Percentiles rank a stretch among this genome's conserved stretches.
Evolutionary conservation across 2,888 invertebrate species (phyloP).

Genomic region (Phytoseiulus persimilis): DNA sequence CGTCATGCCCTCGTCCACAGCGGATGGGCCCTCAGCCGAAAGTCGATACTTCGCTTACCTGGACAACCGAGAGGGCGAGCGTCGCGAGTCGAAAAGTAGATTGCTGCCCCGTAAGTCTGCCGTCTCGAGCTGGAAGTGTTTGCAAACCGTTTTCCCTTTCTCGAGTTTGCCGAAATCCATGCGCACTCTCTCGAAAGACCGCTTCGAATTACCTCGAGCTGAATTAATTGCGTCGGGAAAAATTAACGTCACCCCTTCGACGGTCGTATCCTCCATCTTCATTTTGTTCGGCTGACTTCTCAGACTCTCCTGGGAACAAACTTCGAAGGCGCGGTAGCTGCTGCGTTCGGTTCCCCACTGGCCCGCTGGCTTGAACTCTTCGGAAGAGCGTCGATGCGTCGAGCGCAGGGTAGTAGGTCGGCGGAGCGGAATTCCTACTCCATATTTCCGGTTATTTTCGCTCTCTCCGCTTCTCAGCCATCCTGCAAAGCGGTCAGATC

Average conservation of each 20-base stretch:
- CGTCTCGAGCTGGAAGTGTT: too few species aligned
- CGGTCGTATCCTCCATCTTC: background rate
- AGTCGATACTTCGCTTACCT: background rate
- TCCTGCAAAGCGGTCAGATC: background rate
- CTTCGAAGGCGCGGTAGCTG: background rate
- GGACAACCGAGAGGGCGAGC: background rate
- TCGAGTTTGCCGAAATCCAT: too few species aligned
- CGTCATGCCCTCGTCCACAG: background rate
- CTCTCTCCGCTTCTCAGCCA: background rate
- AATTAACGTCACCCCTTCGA: background rate
- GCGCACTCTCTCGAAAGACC: background rate
- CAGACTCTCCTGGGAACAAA: background rate
- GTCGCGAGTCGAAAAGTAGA: too few species aligned
- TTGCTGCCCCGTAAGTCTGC: too few species aligned
- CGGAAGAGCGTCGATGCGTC: background rate
- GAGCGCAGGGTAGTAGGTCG: background rate
- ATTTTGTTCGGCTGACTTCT: background rate
- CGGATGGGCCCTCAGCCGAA: background rate
- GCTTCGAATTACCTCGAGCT: background rate
- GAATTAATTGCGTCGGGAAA: background rate
- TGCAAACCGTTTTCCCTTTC: too few species aligned
- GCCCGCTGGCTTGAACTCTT: background rate
- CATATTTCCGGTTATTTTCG: background rate
- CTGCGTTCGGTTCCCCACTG: background rate
- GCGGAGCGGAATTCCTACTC: background rate